Evolutionary conservation across 1,140 invertebrate species (phyloP).

Genomic region (Temnothorax curvispinosus): DNA sequence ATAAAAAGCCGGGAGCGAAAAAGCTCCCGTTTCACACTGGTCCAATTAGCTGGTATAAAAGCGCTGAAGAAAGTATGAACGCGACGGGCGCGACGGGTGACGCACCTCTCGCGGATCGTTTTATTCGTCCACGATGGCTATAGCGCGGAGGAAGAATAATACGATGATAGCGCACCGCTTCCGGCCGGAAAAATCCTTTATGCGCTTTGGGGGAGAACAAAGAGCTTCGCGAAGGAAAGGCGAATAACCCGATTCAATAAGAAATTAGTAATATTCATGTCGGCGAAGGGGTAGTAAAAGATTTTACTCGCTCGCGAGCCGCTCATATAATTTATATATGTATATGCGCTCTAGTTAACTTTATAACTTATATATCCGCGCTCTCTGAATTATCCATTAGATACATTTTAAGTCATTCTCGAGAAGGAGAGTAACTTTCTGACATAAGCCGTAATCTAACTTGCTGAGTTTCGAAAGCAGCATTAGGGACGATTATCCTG

Average conservation of each 20-base stretch:
- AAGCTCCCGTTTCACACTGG: conserved; percentile 14
- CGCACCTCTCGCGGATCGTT: conserved; percentile 23
- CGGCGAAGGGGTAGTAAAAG: conserved; percentile 24
- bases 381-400: conserved; percentile 56
- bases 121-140: neutral
- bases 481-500: conserved; percentile 53
- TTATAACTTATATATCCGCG: conserved; percentile 64
- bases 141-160: conserved; percentile 31
- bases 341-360: conserved; percentile 68
- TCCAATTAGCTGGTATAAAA: conserved; percentile 51
- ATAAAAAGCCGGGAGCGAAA: conserved; percentile 33
- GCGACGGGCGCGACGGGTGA: neutral
- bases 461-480: conserved; percentile 41
- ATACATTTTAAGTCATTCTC: conserved; percentile 70
- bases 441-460: conserved; percentile 57
- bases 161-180: conserved; percentile 31
- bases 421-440: conserved; percentile 52
- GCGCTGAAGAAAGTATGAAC: neutral
- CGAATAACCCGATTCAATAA: conserved; percentile 27
- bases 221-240: conserved; percentile 22
- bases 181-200: conserved; percentile 36
- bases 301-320: conserved; percentile 60
- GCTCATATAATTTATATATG: conserved; percentile 71
- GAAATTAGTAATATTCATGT: conserved; percentile 68
- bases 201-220: neutral